phyloP scores from a whole-genome alignment of 2,888 invertebrate genomes.

The Limnephilus marmoratus region DNA sequence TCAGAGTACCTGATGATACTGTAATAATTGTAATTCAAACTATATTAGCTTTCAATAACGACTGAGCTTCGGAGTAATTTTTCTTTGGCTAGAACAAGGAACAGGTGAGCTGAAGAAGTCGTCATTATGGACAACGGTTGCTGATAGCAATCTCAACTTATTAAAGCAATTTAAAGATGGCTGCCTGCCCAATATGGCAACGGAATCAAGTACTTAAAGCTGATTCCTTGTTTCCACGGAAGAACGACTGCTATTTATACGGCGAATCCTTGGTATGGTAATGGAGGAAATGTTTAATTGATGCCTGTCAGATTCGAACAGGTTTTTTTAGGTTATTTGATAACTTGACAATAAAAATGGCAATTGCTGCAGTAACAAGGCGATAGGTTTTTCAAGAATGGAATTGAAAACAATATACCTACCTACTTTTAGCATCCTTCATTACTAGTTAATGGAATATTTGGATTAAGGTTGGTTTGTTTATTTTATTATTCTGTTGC shows the following conservation, averaged over 20 bases:
- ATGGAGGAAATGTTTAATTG: constrained; percentile 24
- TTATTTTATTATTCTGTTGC: too few species aligned
- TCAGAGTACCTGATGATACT: neutral
- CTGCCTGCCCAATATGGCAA: neutral
- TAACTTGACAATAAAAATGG: neutral
- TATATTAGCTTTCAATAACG: neutral
- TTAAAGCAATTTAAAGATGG: constrained; percentile 35
- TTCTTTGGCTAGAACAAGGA: neutral
- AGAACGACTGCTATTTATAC: constrained; percentile 7
- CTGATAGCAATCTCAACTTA: constrained; percentile 32
- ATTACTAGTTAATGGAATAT: too few species aligned
- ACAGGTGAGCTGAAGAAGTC: constrained; percentile 8
- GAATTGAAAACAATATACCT: neutral
- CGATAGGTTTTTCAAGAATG: neutral
- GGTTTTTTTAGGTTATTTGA: neutral
- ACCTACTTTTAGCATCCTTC: neutral
- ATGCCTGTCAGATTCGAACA: neutral
- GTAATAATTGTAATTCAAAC: neutral
- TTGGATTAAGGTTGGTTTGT: too few species aligned
- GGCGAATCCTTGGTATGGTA: constrained; percentile 25
- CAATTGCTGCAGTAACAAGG: neutral
- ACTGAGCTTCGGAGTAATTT: neutral
- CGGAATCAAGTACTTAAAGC: neutral
- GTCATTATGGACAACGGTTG: constrained; percentile 11
- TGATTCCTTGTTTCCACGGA: neutral